Evolutionary conservation across 2,888 invertebrate species (phyloP).

Genomic region (Bembecia ichneumoniformis): DNA sequence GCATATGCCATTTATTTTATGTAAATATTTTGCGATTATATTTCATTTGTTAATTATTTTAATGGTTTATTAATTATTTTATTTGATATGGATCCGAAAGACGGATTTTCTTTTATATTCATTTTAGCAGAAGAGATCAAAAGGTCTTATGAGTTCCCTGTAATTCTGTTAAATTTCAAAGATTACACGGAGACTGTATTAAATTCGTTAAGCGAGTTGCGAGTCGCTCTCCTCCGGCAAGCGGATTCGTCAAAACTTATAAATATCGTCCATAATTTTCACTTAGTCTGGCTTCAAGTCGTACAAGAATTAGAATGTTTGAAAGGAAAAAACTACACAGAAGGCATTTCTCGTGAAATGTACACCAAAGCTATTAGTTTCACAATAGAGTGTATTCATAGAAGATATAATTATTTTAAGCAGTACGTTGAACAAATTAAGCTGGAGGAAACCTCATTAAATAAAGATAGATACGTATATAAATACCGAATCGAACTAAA

Average conservation of each 20-base stretch:
- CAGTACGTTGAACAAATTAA: conserved; percentile 11
- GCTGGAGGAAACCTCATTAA: conserved; percentile 5
- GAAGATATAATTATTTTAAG: conserved; percentile 14
- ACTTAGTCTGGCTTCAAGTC: conserved; percentile 27
- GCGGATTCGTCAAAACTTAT: conserved; percentile 9
- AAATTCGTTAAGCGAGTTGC: conserved; percentile 15
- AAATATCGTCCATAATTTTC: conserved; percentile 21
- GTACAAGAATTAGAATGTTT: conserved; percentile 24
- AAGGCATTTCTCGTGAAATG: conserved; percentile 20
- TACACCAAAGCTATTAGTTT: conserved; percentile 21
- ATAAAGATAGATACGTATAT: conserved; percentile 14
- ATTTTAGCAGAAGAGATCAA: conserved; percentile 25
- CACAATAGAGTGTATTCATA: conserved; percentile 18
- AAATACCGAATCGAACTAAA: conserved; percentile 16
- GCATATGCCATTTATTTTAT: conserved; percentile 1
- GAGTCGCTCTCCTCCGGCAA: conserved; percentile 12
- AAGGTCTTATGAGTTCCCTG: conserved; percentile 25
- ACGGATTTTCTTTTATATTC: conserved; percentile 15
- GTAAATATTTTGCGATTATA: no score
- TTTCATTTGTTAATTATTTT: no score
- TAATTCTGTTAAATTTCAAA: conserved; percentile 27
- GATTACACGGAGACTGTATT: conserved; percentile 24
- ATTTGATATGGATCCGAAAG: not conserved
- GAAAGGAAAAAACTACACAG: conserved; percentile 15
- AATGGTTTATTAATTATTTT: no score